These are phyloP conservation scores for Echiichthys vipera DNA, from an alignment of 2,797 vertebrate species.

Conservation along the genomic window DNA sequence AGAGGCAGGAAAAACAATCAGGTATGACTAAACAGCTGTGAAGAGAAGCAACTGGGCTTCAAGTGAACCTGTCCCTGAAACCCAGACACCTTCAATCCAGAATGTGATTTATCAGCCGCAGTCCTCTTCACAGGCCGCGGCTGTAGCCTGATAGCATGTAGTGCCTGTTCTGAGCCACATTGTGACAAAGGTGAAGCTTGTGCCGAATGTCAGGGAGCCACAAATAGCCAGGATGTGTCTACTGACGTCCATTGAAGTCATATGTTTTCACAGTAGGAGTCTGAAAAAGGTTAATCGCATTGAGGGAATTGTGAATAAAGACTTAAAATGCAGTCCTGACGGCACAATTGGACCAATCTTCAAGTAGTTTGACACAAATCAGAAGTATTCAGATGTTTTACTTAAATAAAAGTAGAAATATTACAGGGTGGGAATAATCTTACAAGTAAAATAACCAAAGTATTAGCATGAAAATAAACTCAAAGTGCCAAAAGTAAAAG, in stretches of 20 bases:
- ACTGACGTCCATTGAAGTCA: slow-evolving; percentile 4
- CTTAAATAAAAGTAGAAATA: background rate
- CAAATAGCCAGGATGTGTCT: slow-evolving; percentile 10
- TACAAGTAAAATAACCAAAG: background rate
- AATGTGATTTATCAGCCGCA: slow-evolving; percentile 5
- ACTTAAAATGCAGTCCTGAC: background rate
- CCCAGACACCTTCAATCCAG: slow-evolving; percentile 4
- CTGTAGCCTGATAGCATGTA: slow-evolving; percentile 14
- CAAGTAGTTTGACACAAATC: slow-evolving; percentile 1
- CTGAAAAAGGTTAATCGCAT: background rate
- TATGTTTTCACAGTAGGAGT: background rate
- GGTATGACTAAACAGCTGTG: slow-evolving; percentile 20
- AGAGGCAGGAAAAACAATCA: slow-evolving; percentile 1
- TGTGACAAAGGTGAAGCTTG: slow-evolving; percentile 42
- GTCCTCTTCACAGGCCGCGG: slow-evolving; percentile 17
- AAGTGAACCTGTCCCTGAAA: slow-evolving; percentile 17
- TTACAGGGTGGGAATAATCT: background rate
- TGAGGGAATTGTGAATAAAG: slow-evolving; percentile 8
- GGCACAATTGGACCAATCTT: background rate
- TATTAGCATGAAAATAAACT: background rate
- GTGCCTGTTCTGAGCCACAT: background rate
- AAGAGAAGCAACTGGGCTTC: slow-evolving; percentile 10
- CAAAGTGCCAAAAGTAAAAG: background rate
- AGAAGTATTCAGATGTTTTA: slow-evolving; percentile 11
- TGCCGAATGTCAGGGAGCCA: slow-evolving; percentile 25